A percentile compares a stretch with the other conserved stretches of the same genome.
These are phyloP conservation scores for Magallana angulata DNA, from an alignment of 1,140 invertebrate genomes.

Conservation along the genomic window DNA sequence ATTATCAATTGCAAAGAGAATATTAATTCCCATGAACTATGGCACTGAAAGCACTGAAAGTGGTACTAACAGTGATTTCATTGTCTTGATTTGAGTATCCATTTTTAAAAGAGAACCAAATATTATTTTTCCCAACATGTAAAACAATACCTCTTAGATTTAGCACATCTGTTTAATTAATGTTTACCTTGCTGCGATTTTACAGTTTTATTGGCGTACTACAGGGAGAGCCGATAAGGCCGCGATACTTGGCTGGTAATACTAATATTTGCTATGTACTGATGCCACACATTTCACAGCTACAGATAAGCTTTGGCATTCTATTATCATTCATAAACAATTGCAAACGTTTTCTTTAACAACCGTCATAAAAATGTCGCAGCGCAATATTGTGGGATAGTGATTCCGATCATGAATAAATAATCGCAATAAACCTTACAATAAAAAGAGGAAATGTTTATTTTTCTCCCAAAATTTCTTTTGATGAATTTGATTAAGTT, in stretches of 20 bases:
- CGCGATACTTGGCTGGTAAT: slow-evolving; percentile 34
- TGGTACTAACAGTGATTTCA: too few species aligned
- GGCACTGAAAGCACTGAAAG: too few species aligned
- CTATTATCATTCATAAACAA: slow-evolving; percentile 36
- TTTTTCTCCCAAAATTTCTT: slow-evolving; percentile 42
- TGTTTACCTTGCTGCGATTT: slow-evolving; percentile 19
- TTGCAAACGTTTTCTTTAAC: slow-evolving; percentile 27
- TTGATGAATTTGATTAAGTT: slow-evolving; percentile 43
- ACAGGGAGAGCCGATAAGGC: not conserved
- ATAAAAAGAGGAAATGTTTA: slow-evolving; percentile 39
- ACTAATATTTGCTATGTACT: slow-evolving; percentile 35
- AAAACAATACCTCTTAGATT: slow-evolving; percentile 1
- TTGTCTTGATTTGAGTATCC: too few species aligned
- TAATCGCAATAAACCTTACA: slow-evolving; percentile 36
- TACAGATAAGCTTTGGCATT: slow-evolving; percentile 22
- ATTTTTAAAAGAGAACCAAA: too few species aligned
- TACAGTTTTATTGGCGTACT: slow-evolving; percentile 21
- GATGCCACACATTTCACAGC: slow-evolving; percentile 33
- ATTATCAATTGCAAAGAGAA: too few species aligned
- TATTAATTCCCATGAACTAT: too few species aligned
- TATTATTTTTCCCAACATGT: not conserved
- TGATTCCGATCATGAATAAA: slow-evolving; percentile 28
- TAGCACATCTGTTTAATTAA: slow-evolving; percentile 26
- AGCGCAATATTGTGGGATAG: slow-evolving; percentile 31
- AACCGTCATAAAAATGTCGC: slow-evolving; percentile 35